A percentile compares a stretch with the other conserved stretches of the same genome.
phyloP scores from a whole-genome alignment of 2,888 invertebrate species.

The Caenorhabditis imperialis region DNA sequence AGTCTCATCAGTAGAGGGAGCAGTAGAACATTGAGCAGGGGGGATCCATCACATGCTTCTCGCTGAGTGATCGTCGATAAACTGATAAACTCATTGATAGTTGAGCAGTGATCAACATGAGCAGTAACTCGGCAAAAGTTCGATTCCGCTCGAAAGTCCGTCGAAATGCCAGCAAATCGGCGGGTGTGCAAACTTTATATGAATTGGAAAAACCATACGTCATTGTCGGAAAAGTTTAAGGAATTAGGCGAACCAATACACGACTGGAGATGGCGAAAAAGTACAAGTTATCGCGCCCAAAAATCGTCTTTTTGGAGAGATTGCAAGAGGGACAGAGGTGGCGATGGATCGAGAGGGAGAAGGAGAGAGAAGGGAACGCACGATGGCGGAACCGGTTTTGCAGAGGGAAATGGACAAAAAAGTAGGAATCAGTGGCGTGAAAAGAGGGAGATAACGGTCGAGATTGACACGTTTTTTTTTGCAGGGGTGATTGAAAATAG shows the following conservation, averaged over 20 bases:
- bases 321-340: not conserved
- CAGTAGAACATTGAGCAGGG: too few relatives aligned
- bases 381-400: slow-evolving; percentile 26
- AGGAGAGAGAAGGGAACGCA: slow-evolving; percentile 1
- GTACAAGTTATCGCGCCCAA: slow-evolving; percentile 44
- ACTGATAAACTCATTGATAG: too few relatives aligned
- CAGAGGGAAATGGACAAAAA: slow-evolving; percentile 3
- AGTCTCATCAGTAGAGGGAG: too few relatives aligned
- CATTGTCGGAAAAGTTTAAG: not conserved
- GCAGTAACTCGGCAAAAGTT: too few relatives aligned
- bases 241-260: not conserved
- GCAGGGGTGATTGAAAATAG: too few relatives aligned
- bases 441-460: slow-evolving; percentile 4
- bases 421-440: slow-evolving; percentile 10
- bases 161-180: too few relatives aligned
- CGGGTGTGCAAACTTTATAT: too few relatives aligned
- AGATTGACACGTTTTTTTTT: not conserved
- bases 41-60: too few relatives aligned
- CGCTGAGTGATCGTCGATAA: too few relatives aligned
- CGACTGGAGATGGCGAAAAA: slow-evolving; percentile 11
- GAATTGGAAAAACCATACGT: too few relatives aligned
- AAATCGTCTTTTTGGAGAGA: not conserved
- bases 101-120: too few relatives aligned
- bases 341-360: slow-evolving; percentile 20
- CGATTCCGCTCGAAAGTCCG: too few relatives aligned